These are phyloP conservation scores for Echinarachnius parma DNA, from an alignment of 53 echinoderm and acorn worm species.

Conservation along the genomic window DNA sequence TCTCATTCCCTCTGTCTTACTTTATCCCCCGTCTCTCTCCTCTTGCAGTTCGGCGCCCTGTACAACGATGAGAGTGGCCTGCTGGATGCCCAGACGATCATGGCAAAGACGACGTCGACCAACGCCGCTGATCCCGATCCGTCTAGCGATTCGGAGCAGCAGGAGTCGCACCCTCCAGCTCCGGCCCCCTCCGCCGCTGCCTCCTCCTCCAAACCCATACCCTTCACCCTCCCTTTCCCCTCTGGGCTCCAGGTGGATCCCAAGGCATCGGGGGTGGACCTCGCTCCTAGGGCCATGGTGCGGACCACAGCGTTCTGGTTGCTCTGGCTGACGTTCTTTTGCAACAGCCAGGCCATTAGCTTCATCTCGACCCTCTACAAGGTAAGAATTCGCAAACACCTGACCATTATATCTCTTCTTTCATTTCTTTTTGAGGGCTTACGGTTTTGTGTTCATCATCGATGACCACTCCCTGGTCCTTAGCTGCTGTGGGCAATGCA, in stretches of 20 bases:
- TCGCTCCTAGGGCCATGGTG: slow-evolving; percentile 60
- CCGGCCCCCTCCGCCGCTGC: not conserved
- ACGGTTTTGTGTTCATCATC: slow-evolving; percentile 77
- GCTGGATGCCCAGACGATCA: not conserved
- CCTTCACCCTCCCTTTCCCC: slow-evolving; percentile 8
- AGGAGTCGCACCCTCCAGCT: not conserved
- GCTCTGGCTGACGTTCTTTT: slow-evolving; percentile 68
- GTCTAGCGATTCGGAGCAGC: not conserved
- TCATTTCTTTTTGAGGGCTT: slow-evolving; percentile 68
- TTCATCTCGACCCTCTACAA: slow-evolving; percentile 82
- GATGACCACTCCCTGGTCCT: slow-evolving; percentile 72
- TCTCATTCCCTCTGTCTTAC: not conserved
- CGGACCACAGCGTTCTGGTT: slow-evolving; percentile 76
- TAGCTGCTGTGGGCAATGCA: slow-evolving; percentile 79
- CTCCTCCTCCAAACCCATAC: not conserved
- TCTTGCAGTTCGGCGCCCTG: not conserved
- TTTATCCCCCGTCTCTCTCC: not conserved
- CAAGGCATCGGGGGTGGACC: slow-evolving; percentile 65
- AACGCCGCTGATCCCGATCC: slow-evolving; percentile 16
- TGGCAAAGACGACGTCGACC: not conserved
- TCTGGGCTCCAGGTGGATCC: slow-evolving; percentile 27
- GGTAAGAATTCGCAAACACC: too few species aligned
- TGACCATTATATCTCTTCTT: too few species aligned
- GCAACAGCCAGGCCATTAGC: slow-evolving; percentile 69
- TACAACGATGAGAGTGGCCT: slow-evolving; percentile 35